phyloP scores from a whole-genome alignment of 2,888 invertebrate species.

The Synergus gifuensis region DNA sequence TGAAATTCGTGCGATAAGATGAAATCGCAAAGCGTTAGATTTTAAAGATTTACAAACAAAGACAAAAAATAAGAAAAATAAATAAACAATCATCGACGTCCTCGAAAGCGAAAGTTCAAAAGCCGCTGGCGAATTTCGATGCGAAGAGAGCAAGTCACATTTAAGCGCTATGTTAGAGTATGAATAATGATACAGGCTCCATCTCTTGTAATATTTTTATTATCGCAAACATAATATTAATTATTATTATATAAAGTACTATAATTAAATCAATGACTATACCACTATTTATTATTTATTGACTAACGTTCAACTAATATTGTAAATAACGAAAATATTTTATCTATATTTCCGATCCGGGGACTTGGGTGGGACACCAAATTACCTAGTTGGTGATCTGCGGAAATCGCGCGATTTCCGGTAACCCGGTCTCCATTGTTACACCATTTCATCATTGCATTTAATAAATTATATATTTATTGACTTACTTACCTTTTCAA shows the following conservation, averaged over 20 bases:
- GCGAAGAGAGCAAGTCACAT: slow-evolving; percentile 53
- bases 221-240: slow-evolving; percentile 74
- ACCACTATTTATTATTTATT: slow-evolving; percentile 77
- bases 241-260: slow-evolving; percentile 58
- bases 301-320: slow-evolving; percentile 77
- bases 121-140: slow-evolving; percentile 56
- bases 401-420: slow-evolving; percentile 60
- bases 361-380: slow-evolving; percentile 64
- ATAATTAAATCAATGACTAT: slow-evolving; percentile 71
- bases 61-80: slow-evolving; percentile 46
- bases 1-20: slow-evolving; percentile 52
- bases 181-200: slow-evolving; percentile 71
- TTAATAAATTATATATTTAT: slow-evolving; percentile 79
- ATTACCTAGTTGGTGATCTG: slow-evolving; percentile 61
- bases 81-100: slow-evolving; percentile 47
- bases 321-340: slow-evolving; percentile 78
- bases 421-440: slow-evolving; percentile 72
- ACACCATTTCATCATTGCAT: slow-evolving; percentile 78
- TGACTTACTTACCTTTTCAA: slow-evolving; percentile 63
- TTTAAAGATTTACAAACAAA: slow-evolving; percentile 35
- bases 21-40: slow-evolving; percentile 21
- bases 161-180: slow-evolving; percentile 60
- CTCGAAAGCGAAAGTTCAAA: slow-evolving; percentile 47
- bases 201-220: slow-evolving; percentile 78
- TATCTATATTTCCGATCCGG: slow-evolving; percentile 77